Evolutionary conservation across 1,140 invertebrate species (phyloP).

Genomic region (Proctacanthus coquilletti): DNA sequence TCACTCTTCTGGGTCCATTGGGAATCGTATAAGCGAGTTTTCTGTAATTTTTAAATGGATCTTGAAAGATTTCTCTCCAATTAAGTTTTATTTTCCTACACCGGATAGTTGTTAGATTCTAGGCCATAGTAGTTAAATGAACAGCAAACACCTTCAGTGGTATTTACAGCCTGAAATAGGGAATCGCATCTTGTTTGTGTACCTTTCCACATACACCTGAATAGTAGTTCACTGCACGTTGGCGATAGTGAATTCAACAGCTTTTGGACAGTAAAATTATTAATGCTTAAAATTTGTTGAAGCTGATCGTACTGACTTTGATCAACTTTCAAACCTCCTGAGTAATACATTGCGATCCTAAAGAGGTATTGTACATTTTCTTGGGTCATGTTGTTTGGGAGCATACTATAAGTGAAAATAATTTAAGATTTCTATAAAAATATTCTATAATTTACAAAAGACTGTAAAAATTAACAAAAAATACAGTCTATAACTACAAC

Average conservation of each 20-base stretch:
- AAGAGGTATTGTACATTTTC: constrained; percentile 16
- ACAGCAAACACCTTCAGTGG: constrained; percentile 41
- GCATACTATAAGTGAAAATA: too few relatives aligned
- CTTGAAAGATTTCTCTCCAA: neutral
- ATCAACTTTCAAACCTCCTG: constrained; percentile 9
- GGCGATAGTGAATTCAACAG: constrained; percentile 28
- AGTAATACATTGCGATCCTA: constrained; percentile 16
- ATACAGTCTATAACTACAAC: too few relatives aligned
- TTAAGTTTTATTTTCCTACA: constrained; percentile 13
- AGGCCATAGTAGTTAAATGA: constrained; percentile 44
- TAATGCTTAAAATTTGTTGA: constrained; percentile 28
- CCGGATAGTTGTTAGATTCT: constrained; percentile 23
- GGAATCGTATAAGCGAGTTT: constrained; percentile 25
- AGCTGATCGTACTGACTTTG: constrained; percentile 15
- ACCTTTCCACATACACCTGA: constrained; percentile 48
- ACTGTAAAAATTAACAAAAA: too few relatives aligned
- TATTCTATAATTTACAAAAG: too few relatives aligned
- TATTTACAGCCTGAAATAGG: constrained; percentile 39
- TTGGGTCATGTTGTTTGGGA: constrained; percentile 13
- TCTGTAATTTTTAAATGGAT: constrained; percentile 7
- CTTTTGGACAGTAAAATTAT: constrained; percentile 22
- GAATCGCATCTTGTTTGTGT: constrained; percentile 35
- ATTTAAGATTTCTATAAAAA: too few relatives aligned
- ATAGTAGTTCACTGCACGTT: constrained; percentile 37
- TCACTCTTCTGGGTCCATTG: constrained; percentile 33